Percentiles rank a stretch among this genome's conserved stretches.
Evolutionary conservation across 2,888 invertebrate species (phyloP).

Genomic region (Cotesia congregata): DNA sequence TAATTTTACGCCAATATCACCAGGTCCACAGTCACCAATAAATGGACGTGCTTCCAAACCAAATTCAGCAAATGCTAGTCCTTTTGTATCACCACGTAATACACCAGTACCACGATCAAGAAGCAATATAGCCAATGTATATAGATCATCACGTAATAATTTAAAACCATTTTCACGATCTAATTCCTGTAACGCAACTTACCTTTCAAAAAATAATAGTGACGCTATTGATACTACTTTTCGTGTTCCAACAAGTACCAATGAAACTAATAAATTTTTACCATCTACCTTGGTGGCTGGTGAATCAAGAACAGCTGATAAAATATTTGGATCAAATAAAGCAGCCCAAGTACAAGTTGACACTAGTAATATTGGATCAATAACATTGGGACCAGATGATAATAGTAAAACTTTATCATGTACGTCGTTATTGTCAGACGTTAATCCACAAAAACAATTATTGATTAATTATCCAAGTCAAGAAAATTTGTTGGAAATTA

Average conservation of each 20-base stretch:
- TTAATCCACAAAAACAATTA: slow-evolving; percentile 62
- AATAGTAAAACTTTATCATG: slow-evolving; percentile 19
- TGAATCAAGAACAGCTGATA: slow-evolving; percentile 49
- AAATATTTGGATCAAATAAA: slow-evolving; percentile 33
- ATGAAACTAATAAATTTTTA: slow-evolving; percentile 54
- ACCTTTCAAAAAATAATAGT: slow-evolving; percentile 55
- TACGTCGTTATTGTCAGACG: slow-evolving; percentile 46
- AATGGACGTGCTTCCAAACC: slow-evolving; percentile 73
- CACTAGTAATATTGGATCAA: slow-evolving; percentile 41
- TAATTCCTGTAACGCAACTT: slow-evolving; percentile 66
- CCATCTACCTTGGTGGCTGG: slow-evolving; percentile 53
- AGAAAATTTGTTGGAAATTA: slow-evolving; percentile 63
- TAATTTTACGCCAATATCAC: slow-evolving; percentile 89
- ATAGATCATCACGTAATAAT: slow-evolving; percentile 56
- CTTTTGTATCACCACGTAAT: slow-evolving; percentile 86
- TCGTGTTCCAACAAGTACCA: slow-evolving; percentile 63
- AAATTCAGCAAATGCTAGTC: slow-evolving; percentile 81
- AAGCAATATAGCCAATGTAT: slow-evolving; percentile 71
- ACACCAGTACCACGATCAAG: slow-evolving; percentile 81
- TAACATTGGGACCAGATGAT: slow-evolving; percentile 47
- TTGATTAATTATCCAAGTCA: slow-evolving; percentile 68
- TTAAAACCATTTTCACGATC: slow-evolving; percentile 62
- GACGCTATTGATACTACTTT: slow-evolving; percentile 48
- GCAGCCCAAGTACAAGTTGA: slow-evolving; percentile 59
- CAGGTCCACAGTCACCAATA: slow-evolving; percentile 79